phyloP scores from a whole-genome alignment of 2,113 vertebrate genomes.

The Calidris pugnax region DNA sequence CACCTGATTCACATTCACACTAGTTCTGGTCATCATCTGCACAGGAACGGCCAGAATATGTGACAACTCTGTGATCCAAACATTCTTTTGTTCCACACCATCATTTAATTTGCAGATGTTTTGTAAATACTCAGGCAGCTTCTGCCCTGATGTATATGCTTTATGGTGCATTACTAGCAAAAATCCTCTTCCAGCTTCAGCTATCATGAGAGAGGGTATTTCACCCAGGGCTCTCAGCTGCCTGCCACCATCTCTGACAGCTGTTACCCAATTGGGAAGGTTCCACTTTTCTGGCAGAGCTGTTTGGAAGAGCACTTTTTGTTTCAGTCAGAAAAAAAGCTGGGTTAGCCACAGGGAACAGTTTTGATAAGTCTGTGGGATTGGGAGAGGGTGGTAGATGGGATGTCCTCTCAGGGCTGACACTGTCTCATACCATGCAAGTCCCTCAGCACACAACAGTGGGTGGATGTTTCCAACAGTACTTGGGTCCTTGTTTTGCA shows the following conservation, averaged over 20 bases:
- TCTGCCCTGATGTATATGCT: neutral
- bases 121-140: neutral
- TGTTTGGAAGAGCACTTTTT: neutral
- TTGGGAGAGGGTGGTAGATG: neutral
- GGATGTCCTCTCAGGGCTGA: neutral
- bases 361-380: neutral
- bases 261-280: neutral
- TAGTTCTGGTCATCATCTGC: neutral
- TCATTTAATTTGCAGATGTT: neutral
- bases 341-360: neutral
- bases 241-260: neutral
- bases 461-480: neutral
- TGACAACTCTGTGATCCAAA: neutral
- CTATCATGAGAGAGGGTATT: neutral
- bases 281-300: neutral
- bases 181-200: neutral
- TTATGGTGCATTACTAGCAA: neutral
- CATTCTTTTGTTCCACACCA: rapidly evolving
- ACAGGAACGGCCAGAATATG: neutral
- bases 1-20: neutral
- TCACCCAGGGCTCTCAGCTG: neutral
- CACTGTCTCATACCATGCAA: neutral
- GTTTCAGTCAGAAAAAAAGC: neutral
- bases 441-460: neutral
- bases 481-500: neutral